phyloP scores from a whole-genome alignment of 2,888 invertebrate species.

The Drosophila histrio region DNA sequence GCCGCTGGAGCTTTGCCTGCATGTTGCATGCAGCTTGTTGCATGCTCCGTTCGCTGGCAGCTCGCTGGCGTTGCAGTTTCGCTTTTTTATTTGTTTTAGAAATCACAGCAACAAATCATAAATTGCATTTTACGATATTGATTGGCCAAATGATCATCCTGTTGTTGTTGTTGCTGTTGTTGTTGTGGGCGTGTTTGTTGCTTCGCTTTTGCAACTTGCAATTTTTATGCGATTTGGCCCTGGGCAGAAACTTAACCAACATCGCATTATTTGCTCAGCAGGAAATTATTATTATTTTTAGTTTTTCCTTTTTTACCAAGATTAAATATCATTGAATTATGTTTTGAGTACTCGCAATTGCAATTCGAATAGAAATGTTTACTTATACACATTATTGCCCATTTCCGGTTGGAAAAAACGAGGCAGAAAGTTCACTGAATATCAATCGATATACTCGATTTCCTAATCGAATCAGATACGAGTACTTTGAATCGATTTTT shows the following conservation, averaged over 20 bases:
- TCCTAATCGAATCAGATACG: neutral
- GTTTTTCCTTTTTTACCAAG: slow-evolving; percentile 17
- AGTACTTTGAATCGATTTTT: slow-evolving; percentile 3
- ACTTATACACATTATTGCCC: neutral
- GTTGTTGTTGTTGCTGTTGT: slow-evolving; percentile 18
- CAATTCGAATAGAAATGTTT: neutral
- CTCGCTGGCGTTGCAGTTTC: slow-evolving; percentile 1
- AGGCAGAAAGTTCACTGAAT: slow-evolving; percentile 1
- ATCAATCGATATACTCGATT: neutral
- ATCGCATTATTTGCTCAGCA: slow-evolving; percentile 64
- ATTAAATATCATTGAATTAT: slow-evolving; percentile 70
- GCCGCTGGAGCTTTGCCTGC: slow-evolving; percentile 35
- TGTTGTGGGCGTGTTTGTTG: slow-evolving; percentile 58
- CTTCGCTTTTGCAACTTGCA: slow-evolving; percentile 43
- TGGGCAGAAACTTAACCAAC: slow-evolving; percentile 37
- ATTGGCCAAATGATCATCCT: slow-evolving; percentile 68
- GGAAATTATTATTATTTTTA: slow-evolving; percentile 72
- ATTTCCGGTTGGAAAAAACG: slow-evolving; percentile 4
- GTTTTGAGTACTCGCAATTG: slow-evolving; percentile 16
- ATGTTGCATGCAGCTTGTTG: slow-evolving; percentile 31
- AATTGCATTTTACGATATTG: slow-evolving; percentile 81
- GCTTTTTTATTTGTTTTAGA: slow-evolving; percentile 74
- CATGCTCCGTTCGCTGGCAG: neutral
- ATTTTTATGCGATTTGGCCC: slow-evolving; percentile 18
- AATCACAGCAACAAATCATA: slow-evolving; percentile 81